A percentile compares a stretch with the other conserved stretches of the same genome.
These are phyloP conservation scores for Acrobasis consociella DNA, from an alignment of 2,888 invertebrate species.

Conservation along the genomic window DNA sequence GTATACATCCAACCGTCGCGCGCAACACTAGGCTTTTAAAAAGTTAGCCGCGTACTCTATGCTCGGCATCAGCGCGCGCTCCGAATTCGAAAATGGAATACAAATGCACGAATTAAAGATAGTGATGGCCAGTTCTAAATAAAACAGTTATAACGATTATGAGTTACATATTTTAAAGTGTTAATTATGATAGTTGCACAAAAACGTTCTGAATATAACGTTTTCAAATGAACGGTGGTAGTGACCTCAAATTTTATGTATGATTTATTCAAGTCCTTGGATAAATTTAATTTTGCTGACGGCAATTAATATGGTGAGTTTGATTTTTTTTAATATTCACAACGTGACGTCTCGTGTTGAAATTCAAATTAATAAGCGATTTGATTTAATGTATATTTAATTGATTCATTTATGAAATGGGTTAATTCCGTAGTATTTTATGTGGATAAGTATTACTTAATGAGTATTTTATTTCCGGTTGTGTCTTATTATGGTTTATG, in stretches of 20 bases:
- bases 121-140: constrained; percentile 26
- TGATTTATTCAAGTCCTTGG: constrained; percentile 81
- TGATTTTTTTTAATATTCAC: constrained; percentile 23
- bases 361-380: constrained; percentile 31
- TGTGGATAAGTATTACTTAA: background rate
- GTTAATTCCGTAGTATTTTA: constrained; percentile 11
- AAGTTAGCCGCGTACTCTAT: constrained; percentile 31
- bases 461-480: background rate
- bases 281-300: constrained; percentile 77
- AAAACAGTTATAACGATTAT: constrained; percentile 23
- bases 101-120: constrained; percentile 30
- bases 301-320: constrained; percentile 80
- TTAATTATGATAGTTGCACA: constrained; percentile 41
- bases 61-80: constrained; percentile 30
- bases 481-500: background rate
- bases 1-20: constrained; percentile 51
- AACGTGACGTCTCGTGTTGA: constrained; percentile 30
- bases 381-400: constrained; percentile 33
- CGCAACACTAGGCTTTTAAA: constrained; percentile 53
- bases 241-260: constrained; percentile 76
- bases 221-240: constrained; percentile 73
- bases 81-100: constrained; percentile 42
- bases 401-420: constrained; percentile 32
- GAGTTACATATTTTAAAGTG: constrained; percentile 16
- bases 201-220: constrained; percentile 49